These are phyloP conservation scores for Pipistrellus pygmaeus DNA, from an alignment of 2,797 vertebrate genomes.

Conservation along the genomic window DNA sequence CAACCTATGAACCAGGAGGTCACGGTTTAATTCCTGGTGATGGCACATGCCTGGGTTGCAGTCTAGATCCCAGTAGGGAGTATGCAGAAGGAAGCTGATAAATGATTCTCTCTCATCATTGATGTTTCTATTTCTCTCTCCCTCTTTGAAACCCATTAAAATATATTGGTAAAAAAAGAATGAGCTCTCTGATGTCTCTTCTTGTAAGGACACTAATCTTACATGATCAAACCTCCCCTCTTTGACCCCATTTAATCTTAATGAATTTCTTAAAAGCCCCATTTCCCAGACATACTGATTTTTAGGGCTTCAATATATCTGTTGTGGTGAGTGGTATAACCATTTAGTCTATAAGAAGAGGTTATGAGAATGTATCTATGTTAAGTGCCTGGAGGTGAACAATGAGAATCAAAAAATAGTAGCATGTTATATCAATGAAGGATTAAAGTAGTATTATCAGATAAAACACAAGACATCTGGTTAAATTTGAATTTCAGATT, in stretches of 20 bases:
- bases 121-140: too few relatives aligned
- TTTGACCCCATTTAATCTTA: background rate
- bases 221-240: too few relatives aligned
- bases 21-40: too few relatives aligned
- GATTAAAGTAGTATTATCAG: background rate
- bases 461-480: background rate
- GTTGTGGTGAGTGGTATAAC: background rate
- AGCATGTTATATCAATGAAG: background rate
- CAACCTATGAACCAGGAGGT: too few relatives aligned
- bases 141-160: too few relatives aligned
- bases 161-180: too few relatives aligned
- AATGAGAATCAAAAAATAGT: background rate
- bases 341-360: background rate
- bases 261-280: background rate
- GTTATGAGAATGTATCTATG: too few relatives aligned
- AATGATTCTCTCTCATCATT: too few relatives aligned
- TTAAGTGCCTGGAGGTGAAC: background rate
- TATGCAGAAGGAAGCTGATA: too few relatives aligned
- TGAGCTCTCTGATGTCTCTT: background rate
- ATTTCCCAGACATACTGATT: background rate
- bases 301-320: background rate
- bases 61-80: too few relatives aligned
- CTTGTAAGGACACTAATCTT: background rate
- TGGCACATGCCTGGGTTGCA: too few relatives aligned
- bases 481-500: background rate